Evolutionary conservation across 1,140 invertebrate species (phyloP).

Genomic region (Streblospio benedicti): DNA sequence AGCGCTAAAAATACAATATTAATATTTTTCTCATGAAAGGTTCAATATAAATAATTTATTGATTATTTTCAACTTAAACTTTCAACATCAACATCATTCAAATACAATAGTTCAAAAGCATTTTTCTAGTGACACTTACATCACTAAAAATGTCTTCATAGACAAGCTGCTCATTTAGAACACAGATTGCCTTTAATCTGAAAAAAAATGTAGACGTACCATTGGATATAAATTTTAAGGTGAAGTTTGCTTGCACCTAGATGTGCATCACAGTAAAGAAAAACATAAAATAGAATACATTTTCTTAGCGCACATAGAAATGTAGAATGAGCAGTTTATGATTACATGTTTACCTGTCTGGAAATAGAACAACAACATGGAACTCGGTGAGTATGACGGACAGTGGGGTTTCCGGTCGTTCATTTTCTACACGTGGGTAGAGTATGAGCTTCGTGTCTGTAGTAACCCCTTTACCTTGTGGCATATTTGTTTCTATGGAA

Average conservation of each 20-base stretch:
- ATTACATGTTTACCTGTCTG: slow-evolving; percentile 54
- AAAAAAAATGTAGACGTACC: slow-evolving; percentile 15
- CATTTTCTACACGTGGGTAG: slow-evolving; percentile 41
- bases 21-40: slow-evolving; percentile 11
- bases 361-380: slow-evolving; percentile 75
- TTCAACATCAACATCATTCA: no score
- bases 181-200: slow-evolving; percentile 69
- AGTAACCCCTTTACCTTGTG: slow-evolving; percentile 49
- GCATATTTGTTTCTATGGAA: slow-evolving; percentile 36
- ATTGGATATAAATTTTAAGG: no score
- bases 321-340: background rate
- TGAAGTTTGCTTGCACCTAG: no score
- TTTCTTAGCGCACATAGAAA: no score
- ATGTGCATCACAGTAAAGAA: no score
- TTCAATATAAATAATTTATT: background rate
- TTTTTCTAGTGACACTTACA: slow-evolving; percentile 40
- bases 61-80: no score
- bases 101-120: background rate
- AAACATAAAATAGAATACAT: slow-evolving; percentile 4
- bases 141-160: slow-evolving; percentile 74
- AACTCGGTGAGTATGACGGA: slow-evolving; percentile 81
- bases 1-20: slow-evolving; percentile 51
- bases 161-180: slow-evolving; percentile 76
- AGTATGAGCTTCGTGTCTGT: slow-evolving; percentile 56
- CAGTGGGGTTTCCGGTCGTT: slow-evolving; percentile 50